These are phyloP conservation scores for Synanthedon vespiformis DNA, from an alignment of 2,888 invertebrate species.

Conservation along the genomic window DNA sequence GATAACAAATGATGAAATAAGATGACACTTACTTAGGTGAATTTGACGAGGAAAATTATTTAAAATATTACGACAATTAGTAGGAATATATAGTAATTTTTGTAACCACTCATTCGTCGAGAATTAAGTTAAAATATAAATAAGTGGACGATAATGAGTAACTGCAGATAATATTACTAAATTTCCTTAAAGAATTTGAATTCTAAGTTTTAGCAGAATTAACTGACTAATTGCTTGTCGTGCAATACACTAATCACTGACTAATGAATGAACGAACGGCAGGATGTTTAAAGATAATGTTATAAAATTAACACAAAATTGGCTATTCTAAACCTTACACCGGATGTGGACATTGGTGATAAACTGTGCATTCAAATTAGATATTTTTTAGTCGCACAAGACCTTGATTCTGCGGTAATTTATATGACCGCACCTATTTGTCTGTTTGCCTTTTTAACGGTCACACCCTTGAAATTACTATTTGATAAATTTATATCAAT, in stretches of 20 bases:
- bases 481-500: slow-evolving; percentile 38
- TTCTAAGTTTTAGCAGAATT: slow-evolving; percentile 8
- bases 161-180: slow-evolving; percentile 4
- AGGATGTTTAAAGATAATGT: slow-evolving; percentile 40
- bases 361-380: slow-evolving; percentile 26
- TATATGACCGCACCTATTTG: slow-evolving; percentile 29
- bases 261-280: slow-evolving; percentile 41
- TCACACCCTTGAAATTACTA: slow-evolving; percentile 40
- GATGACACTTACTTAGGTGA: slow-evolving; percentile 14
- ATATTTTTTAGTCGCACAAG: slow-evolving; percentile 10
- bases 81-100: too few relatives aligned
- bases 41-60: neutral
- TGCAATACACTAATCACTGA: slow-evolving; percentile 23
- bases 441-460: slow-evolving; percentile 45
- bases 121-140: too few relatives aligned
- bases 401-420: slow-evolving; percentile 15
- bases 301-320: slow-evolving; percentile 30
- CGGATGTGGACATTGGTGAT: slow-evolving; percentile 33
- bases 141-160: too few relatives aligned
- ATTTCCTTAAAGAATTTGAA: slow-evolving; percentile 2
- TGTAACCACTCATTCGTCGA: too few relatives aligned
- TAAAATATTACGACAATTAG: too few relatives aligned
- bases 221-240: slow-evolving; percentile 17
- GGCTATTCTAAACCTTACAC: slow-evolving; percentile 18
- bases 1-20: slow-evolving; percentile 27